A percentile compares a stretch with the other conserved stretches of the same genome.
phyloP scores from a whole-genome alignment of 2,888 invertebrate species.

The Aphodius granarius region DNA sequence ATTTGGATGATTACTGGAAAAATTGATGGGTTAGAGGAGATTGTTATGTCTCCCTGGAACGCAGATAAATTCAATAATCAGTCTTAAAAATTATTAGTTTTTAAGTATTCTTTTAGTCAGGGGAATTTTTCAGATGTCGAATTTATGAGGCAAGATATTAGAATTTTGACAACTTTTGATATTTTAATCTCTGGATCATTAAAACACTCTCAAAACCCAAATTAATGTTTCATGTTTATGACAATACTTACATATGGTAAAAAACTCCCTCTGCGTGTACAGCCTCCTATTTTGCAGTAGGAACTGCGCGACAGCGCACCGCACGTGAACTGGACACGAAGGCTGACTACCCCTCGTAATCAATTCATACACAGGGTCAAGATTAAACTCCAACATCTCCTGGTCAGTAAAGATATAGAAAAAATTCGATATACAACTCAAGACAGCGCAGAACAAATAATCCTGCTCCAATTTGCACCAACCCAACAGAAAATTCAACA shows the following conservation, averaged over 20 bases:
- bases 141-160: no score
- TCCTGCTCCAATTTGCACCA: conserved; percentile 42
- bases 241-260: conserved; percentile 19
- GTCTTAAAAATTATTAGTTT: no score
- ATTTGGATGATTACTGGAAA: no score
- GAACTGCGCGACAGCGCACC: conserved; percentile 43
- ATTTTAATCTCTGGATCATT: no score
- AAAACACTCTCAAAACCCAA: background rate
- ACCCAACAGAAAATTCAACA: conserved; percentile 41
- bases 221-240: background rate
- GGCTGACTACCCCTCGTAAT: conserved; percentile 42
- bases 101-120: no score
- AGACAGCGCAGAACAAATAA: conserved; percentile 43
- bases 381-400: conserved; percentile 32
- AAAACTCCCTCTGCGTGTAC: conserved; percentile 16
- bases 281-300: conserved; percentile 35
- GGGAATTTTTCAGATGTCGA: no score
- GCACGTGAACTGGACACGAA: conserved; percentile 40
- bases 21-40: no score
- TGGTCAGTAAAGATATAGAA: conserved; percentile 38
- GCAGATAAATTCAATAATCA: no score
- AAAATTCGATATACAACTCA: conserved; percentile 44
- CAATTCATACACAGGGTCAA: conserved; percentile 34
- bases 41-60: no score
- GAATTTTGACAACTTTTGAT: no score